Percentiles rank a stretch among this genome's conserved stretches.
phyloP scores from a whole-genome alignment of 1,140 invertebrate genomes.

The Zophobas morio region DNA sequence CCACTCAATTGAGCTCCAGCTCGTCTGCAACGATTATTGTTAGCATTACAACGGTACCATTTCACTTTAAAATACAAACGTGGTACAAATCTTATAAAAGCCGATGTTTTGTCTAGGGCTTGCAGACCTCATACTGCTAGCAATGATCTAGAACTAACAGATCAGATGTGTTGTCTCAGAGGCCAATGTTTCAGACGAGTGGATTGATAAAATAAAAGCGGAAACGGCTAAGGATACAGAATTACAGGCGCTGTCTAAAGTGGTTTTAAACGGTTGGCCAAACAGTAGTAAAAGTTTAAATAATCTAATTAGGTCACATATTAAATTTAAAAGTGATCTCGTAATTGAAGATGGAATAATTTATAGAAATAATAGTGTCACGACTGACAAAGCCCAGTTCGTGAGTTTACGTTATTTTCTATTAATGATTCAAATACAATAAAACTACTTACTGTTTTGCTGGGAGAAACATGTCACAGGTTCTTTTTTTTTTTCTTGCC shows the following conservation, averaged over 20 bases:
- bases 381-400: too few species aligned
- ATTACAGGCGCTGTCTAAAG: constrained; percentile 54
- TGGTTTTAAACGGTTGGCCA: constrained; percentile 65
- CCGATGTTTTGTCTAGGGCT: constrained; percentile 65
- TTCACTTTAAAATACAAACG: constrained; percentile 48
- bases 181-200: constrained; percentile 50
- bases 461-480: too few species aligned
- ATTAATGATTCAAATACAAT: too few species aligned
- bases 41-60: constrained; percentile 53
- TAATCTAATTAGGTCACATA: constrained; percentile 45
- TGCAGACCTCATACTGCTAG: constrained; percentile 41
- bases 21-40: constrained; percentile 53
- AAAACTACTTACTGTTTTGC: too few species aligned
- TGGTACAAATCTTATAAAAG: constrained; percentile 58
- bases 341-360: constrained; percentile 59
- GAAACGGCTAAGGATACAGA: constrained; percentile 57
- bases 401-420: too few species aligned
- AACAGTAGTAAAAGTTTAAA: constrained; percentile 57
- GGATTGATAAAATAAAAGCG: constrained; percentile 58
- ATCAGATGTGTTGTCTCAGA: constrained; percentile 43
- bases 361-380: constrained; percentile 52
- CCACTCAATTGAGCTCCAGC: constrained; percentile 38
- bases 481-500: too few species aligned
- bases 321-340: constrained; percentile 49
- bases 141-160: constrained; percentile 33